Evolutionary conservation across 2,113 vertebrate genomes (phyloP), one percentile per base, ranked within the genome.

Genomic region (Mustela nigripes): DNA sequence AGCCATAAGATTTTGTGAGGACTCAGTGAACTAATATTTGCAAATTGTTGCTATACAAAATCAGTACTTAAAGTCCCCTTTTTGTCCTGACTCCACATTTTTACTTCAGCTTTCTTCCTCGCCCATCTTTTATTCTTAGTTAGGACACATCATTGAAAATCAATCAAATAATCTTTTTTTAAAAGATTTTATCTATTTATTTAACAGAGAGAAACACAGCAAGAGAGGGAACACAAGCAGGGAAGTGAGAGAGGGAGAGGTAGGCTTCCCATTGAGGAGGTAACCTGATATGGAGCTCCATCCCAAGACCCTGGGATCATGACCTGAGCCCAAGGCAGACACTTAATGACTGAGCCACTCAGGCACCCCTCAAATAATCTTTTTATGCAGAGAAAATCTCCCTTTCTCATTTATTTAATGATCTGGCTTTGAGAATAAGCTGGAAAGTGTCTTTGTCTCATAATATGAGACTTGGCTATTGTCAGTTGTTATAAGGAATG

Each of bases 351-450:
- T 56, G 53, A 56, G 53, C 53, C 53, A 56, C 53, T 56, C 53
- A 56, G 16, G 16, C 5, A 56, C 53, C 53, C 53, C 53, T 74
- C 31, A 28, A 89, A 62, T 85, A 8, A 69, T 87, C 22, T 80
- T 92, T 88, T 88, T 92, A 56, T 96, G 58, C 18, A 71, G 50
- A 15, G 21, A 84, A 89, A 31, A 56, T 1, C 24, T 79, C 69
- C 16, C 7, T 87, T 42, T 26, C 65, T 10, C 26, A 76, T 50
- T 93, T 82, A 56, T 82, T 93, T 91, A 71, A 92, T 56, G 76
- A 82, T 60, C 50, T 95, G 69, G 56, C 90, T 81, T 94, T 88
- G 89, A 89, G n/a, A 53, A 56, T 82, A 18, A 81, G 31, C 62
- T 95, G 73, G 92, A 95, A 97, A 74, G 69, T n/a, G 21, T 69